These are phyloP conservation scores for Oxyura jamaicensis DNA, from an alignment of 2,113 vertebrate species.

Conservation along the genomic window DNA sequence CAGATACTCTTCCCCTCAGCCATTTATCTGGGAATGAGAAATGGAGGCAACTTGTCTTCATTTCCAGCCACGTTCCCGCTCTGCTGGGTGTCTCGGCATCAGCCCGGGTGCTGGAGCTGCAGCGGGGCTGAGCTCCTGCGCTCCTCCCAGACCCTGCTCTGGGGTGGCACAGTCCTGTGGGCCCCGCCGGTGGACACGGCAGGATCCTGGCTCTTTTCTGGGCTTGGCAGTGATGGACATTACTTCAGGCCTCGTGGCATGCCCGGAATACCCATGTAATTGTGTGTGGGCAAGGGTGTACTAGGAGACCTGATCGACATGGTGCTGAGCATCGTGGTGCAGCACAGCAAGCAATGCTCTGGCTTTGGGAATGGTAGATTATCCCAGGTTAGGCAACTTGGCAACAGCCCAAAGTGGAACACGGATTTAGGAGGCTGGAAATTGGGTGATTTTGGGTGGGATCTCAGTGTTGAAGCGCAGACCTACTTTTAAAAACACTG, in stretches of 20 bases:
- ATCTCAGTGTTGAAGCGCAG: not conserved
- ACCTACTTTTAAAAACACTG: not conserved
- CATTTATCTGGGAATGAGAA: not conserved
- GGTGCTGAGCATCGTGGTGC: not conserved
- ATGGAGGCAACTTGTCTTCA: no score
- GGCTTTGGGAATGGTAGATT: not conserved
- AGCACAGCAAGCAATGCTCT: no score
- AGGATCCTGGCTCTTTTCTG: not conserved
- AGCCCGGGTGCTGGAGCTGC: not conserved
- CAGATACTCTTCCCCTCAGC: not conserved
- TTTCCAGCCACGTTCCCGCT: not conserved
- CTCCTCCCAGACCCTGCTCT: not conserved
- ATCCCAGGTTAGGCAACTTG: not conserved
- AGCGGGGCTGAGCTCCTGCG: not conserved
- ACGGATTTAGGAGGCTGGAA: not conserved
- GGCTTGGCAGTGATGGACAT: not conserved
- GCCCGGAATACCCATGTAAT: fast-evolving
- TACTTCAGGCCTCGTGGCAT: not conserved
- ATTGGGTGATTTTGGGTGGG: not conserved
- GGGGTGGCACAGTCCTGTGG: fast-evolving
- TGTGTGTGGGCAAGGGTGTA: fast-evolving
- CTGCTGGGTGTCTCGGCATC: not conserved
- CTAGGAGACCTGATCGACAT: not conserved
- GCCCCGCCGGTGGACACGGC: fast-evolving
- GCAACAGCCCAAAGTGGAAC: not conserved